phyloP scores from a whole-genome alignment of 64 coral and sea anemone species.

The Anthopleura sola region DNA sequence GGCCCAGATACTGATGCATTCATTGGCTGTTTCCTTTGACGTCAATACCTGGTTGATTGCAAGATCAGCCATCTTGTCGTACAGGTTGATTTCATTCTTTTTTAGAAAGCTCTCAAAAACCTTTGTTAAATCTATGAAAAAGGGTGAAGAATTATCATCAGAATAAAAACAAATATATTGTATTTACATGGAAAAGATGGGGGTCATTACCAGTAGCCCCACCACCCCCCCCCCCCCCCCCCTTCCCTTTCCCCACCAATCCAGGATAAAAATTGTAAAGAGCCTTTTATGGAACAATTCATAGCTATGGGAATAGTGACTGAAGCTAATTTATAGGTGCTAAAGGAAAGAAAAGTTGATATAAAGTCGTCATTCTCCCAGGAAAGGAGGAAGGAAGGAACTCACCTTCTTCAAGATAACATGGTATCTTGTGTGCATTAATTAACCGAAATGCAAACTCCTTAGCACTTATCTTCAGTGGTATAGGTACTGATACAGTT shows the following conservation, averaged over 20 bases:
- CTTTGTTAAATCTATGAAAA: conserved; percentile 41
- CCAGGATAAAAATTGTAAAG: too few relatives aligned
- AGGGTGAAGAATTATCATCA: too few relatives aligned
- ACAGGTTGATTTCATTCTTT: conserved; percentile 16
- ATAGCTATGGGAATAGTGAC: too few relatives aligned
- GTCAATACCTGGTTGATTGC: conserved; percentile 59
- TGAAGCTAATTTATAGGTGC: too few relatives aligned
- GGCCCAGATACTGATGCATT: conserved; percentile 62
- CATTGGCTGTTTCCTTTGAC: conserved; percentile 52
- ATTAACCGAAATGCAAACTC: conserved; percentile 53
- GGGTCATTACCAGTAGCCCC: too few relatives aligned
- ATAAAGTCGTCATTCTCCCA: too few relatives aligned
- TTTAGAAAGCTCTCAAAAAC: conserved; percentile 62
- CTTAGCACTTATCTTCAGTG: conserved; percentile 34
- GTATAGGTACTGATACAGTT: conserved; percentile 49
- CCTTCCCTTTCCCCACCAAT: background rate
- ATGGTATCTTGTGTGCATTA: conserved; percentile 38
- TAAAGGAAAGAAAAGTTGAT: too few relatives aligned
- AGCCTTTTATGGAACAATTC: too few relatives aligned
- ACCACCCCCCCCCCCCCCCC: background rate
- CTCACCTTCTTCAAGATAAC: conserved; percentile 56
- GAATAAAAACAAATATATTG: too few relatives aligned
- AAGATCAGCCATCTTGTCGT: conserved; percentile 60
- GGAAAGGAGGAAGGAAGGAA: too few relatives aligned
- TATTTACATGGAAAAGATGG: too few relatives aligned